Evolutionary conservation across 2,113 vertebrate genomes (phyloP).

Genomic region (Labeo catla): DNA sequence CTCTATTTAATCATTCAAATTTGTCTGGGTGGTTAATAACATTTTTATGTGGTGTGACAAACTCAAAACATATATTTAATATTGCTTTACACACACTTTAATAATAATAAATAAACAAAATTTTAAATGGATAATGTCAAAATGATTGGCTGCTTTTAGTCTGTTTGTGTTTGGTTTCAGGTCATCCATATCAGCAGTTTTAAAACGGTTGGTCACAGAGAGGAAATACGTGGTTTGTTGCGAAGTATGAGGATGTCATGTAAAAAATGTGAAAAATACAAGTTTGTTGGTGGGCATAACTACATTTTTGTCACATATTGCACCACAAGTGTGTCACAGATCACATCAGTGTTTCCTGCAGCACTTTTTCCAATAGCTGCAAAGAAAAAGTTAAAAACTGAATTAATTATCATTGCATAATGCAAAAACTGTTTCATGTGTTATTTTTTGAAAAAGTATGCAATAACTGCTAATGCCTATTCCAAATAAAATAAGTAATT

Average conservation of each 20-base stretch:
- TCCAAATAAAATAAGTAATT: no score
- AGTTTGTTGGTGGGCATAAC: not conserved
- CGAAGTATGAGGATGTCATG: not conserved
- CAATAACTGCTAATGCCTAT: no score
- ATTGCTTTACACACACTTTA: no score
- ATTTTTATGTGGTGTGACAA: no score
- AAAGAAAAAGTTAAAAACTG: not conserved
- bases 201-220: not conserved
- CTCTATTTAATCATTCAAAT: no score
- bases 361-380: not conserved
- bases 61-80: no score
- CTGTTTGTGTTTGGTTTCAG: not conserved
- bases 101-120: no score
- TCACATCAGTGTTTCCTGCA: not conserved
- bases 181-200: not conserved
- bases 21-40: no score
- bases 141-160: not conserved
- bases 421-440: no score
- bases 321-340: not conserved
- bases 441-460: no score
- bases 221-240: not conserved
- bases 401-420: not conserved
- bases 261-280: not conserved
- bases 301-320: not conserved
- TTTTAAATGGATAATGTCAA: not conserved